phyloP scores from a whole-genome alignment of 2,797 vertebrate species.

The Setipinna tenuifilis region DNA sequence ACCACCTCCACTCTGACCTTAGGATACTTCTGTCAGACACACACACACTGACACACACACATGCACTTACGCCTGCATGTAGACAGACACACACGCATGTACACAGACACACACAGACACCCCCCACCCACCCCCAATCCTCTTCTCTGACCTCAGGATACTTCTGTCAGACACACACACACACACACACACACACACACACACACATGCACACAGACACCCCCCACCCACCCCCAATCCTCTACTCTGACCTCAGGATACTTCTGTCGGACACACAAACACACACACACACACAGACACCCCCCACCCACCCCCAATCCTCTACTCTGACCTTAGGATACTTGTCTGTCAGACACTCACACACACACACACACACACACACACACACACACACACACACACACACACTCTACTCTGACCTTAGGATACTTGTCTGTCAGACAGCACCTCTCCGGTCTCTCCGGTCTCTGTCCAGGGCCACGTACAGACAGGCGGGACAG shows the following conservation, averaged over 20 bases:
- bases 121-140: background rate
- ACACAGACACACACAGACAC: background rate
- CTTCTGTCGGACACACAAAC: background rate
- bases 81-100: slow-evolving; percentile 4
- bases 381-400: background rate
- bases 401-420: background rate
- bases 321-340: background rate
- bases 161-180: background rate
- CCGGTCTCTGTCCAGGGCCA: background rate
- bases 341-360: background rate
- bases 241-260: background rate
- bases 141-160: background rate
- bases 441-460: background rate
- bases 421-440: background rate
- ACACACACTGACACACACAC: background rate
- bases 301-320: background rate
- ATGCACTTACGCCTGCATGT: background rate
- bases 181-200: background rate
- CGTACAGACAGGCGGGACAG: background rate
- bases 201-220: background rate
- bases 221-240: background rate
- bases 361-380: slow-evolving; percentile 7
- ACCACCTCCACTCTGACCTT: no score
- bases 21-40: background rate
- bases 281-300: background rate